Evolutionary conservation across 2,888 invertebrate genomes (phyloP).

Genomic region (Colletes collaris): DNA sequence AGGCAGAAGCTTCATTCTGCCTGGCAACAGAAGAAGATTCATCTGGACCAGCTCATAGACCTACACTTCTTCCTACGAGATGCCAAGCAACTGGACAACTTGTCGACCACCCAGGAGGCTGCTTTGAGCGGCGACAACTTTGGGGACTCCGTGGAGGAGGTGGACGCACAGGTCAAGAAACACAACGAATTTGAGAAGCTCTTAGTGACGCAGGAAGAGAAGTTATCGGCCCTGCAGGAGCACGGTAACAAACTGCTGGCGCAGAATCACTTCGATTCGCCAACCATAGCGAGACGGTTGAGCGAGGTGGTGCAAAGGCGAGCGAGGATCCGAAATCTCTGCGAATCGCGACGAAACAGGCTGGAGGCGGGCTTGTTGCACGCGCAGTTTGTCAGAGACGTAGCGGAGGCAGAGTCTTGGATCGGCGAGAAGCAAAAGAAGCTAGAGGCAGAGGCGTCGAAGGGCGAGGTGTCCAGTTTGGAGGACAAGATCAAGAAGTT

Average conservation of each 20-base stretch:
- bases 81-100: constrained; percentile 95
- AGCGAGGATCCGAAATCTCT: constrained; percentile 87
- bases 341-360: constrained; percentile 87
- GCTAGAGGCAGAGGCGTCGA: constrained; percentile 90
- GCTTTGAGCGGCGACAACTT: constrained; percentile 89
- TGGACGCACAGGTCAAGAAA: constrained; percentile 94
- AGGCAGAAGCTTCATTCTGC: constrained; percentile 91
- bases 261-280: constrained; percentile 95
- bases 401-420: constrained; percentile 95
- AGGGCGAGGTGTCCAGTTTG: constrained; percentile 90
- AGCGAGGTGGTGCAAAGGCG: constrained; percentile 90
- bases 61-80: constrained; percentile 97
- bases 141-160: constrained; percentile 93
- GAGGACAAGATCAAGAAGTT: constrained; percentile 98
- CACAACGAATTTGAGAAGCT: constrained; percentile 98
- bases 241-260: constrained; percentile 94
- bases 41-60: constrained; percentile 95
- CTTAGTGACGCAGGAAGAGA: constrained; percentile 94
- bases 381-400: constrained; percentile 96
- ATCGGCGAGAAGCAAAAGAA: constrained; percentile 96
- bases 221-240: constrained; percentile 90
- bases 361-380: constrained; percentile 92
- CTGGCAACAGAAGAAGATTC: constrained; percentile 95
- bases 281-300: constrained; percentile 90
- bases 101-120: constrained; percentile 94